Percentiles rank a stretch among this genome's conserved stretches.
Evolutionary conservation across 2,797 vertebrate genomes (phyloP).

Genomic region (Peromyscus aztecus): DNA sequence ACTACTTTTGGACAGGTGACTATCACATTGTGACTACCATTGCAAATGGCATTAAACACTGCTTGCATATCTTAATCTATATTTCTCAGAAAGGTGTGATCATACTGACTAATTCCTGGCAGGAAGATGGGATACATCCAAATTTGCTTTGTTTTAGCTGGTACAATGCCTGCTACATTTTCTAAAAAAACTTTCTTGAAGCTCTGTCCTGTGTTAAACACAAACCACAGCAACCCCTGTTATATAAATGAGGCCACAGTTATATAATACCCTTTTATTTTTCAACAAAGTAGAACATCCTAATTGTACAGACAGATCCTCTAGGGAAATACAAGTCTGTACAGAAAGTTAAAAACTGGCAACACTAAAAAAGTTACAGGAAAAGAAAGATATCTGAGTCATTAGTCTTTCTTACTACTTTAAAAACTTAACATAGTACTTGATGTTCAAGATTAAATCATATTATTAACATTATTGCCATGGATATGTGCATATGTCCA

Average conservation of each 20-base stretch:
- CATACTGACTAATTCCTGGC: not conserved
- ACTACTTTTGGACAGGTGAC: constrained; percentile 35
- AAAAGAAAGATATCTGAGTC: constrained; percentile 59
- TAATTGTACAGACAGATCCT: constrained; percentile 22
- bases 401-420: constrained; percentile 13
- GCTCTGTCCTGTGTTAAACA: constrained; percentile 50
- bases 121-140: not conserved
- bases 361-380: not conserved
- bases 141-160: not conserved
- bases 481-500: not conserved
- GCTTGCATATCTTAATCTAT: constrained; percentile 56
- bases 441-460: constrained; percentile 8
- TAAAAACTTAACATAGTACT: not conserved
- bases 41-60: constrained; percentile 65
- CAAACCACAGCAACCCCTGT: constrained; percentile 64
- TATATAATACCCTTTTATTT: constrained; percentile 69
- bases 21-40: constrained; percentile 32
- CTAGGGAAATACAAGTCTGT: constrained; percentile 15
- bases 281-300: constrained; percentile 53
- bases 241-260: constrained; percentile 64
- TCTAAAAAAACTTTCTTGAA: constrained; percentile 60
- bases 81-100: not conserved
- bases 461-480: not conserved
- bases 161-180: constrained; percentile 3
- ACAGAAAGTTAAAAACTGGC: constrained; percentile 34